phyloP scores from a whole-genome alignment of 2,797 vertebrate genomes.

The Melanotaenia pygmaea region DNA sequence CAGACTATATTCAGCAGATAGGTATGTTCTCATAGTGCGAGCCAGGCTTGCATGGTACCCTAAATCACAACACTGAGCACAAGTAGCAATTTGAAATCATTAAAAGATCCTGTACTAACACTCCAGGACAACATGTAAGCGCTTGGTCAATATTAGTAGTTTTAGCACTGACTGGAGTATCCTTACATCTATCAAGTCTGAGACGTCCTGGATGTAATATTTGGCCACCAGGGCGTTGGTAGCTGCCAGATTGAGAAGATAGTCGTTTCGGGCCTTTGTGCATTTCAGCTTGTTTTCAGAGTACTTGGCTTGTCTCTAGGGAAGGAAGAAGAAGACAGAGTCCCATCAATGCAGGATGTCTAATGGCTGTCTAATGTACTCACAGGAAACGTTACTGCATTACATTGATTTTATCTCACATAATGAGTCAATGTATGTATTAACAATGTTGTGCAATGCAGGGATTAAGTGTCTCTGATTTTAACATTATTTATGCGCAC shows the following conservation, averaged over 20 bases:
- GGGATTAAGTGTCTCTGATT: background rate
- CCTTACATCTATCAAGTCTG: constrained; percentile 97
- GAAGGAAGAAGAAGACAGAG: constrained; percentile 35
- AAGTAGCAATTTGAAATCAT: background rate
- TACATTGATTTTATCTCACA: constrained; percentile 37
- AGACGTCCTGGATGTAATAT: constrained; percentile 98
- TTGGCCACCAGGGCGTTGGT: constrained; percentile 95
- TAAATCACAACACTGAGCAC: constrained; percentile 90
- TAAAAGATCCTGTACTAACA: background rate
- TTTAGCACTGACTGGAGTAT: constrained; percentile 2
- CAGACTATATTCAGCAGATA: constrained; percentile 97
- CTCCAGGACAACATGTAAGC: no score
- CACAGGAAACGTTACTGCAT: constrained; percentile 38
- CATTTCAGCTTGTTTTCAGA: constrained; percentile 99
- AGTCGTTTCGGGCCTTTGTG: constrained; percentile 97
- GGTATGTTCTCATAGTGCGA: constrained; percentile 94
- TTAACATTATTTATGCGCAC: constrained; percentile 17
- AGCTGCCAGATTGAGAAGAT: constrained; percentile 94
- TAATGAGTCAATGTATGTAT: constrained; percentile 20
- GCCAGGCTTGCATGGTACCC: constrained; percentile 96
- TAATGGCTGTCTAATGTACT: constrained; percentile 52
- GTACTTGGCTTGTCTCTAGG: constrained; percentile 97
- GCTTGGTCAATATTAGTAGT: background rate
- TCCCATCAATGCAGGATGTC: constrained; percentile 44
- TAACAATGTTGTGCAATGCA: constrained; percentile 12